Percentiles rank a stretch among this genome's conserved stretches.
These are phyloP conservation scores for Ormia ochracea DNA, from an alignment of 2,888 invertebrate species.

Conservation along the genomic window DNA sequence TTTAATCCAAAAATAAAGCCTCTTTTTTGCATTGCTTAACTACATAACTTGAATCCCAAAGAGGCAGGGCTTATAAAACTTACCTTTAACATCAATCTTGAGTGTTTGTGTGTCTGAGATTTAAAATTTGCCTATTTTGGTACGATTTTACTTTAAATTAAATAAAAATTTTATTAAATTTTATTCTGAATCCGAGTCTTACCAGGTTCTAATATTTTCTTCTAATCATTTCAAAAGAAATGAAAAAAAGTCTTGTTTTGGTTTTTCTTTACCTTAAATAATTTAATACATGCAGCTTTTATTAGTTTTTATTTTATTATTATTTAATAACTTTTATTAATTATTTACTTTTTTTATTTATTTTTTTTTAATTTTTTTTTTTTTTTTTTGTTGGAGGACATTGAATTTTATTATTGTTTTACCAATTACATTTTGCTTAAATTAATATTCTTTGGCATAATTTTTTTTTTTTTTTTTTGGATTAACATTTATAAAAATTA, in stretches of 20 bases:
- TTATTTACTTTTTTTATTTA: no score
- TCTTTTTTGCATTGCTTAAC: no score
- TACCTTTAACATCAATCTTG: no score
- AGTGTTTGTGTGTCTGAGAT: background rate
- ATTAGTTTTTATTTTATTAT: constrained; percentile 1
- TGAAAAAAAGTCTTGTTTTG: constrained; percentile 15
- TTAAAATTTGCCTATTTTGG: background rate
- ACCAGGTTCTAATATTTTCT: constrained; percentile 5
- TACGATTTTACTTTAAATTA: background rate
- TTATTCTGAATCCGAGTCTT: constrained; percentile 16
- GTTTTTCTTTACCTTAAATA: constrained; percentile 33
- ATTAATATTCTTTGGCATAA: background rate
- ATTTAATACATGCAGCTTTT: constrained; percentile 40
- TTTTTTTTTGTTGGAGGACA: constrained; percentile 38
- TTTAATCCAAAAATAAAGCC: no score
- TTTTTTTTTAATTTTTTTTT: constrained; percentile 2
- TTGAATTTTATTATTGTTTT: constrained; percentile 51
- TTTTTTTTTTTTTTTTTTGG: constrained; percentile 7
- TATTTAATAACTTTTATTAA: constrained; percentile 1
- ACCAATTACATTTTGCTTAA: constrained; percentile 22
- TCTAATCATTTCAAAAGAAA: background rate
- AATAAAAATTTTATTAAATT: constrained; percentile 25
- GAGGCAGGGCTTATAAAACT: no score
- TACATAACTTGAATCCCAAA: no score
- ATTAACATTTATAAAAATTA: constrained; percentile 21